Conservation (phyloP, 2,797 vertebrate species). For the Spea hammondii region DNA sequence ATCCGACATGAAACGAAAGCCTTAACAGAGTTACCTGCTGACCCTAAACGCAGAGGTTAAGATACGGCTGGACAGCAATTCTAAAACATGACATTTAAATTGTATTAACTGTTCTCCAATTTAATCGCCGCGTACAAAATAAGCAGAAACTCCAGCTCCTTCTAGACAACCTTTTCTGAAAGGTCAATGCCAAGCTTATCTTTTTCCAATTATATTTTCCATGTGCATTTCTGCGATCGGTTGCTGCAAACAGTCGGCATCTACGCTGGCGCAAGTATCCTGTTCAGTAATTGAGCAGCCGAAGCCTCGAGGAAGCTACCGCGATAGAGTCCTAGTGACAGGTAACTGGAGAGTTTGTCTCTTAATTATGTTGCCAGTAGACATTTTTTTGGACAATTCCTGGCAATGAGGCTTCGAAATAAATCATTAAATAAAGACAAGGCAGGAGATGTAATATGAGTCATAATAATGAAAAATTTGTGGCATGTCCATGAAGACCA, state of each 20-base stretch:
- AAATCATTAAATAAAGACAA: no score
- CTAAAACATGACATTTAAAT: slow-evolving; percentile 35
- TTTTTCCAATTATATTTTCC: slow-evolving; percentile 28
- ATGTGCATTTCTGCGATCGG: neutral
- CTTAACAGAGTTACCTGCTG: neutral
- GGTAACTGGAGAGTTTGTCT: neutral
- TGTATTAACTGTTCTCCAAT: slow-evolving; percentile 19
- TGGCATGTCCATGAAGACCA: no score
- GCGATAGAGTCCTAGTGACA: neutral
- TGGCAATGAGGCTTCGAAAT: no score
- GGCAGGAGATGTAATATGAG: no score
- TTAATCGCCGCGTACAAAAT: slow-evolving; percentile 6
- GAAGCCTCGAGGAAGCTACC: neutral
- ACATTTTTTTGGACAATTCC: no score
- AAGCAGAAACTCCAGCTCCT: neutral
- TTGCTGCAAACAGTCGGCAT: neutral
- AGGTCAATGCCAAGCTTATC: slow-evolving; percentile 41
- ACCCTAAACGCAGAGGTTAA: neutral
- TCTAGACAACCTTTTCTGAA: slow-evolving; percentile 12
- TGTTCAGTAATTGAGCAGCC: neutral
- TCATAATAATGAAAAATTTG: no score
- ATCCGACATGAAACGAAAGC: neutral
- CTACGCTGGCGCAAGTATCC: neutral
- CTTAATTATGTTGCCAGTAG: no score
- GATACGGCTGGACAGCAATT: slow-evolving; percentile 3